Evolutionary conservation across 2,797 vertebrate genomes (phyloP).

Genomic region (Lemur catta): DNA sequence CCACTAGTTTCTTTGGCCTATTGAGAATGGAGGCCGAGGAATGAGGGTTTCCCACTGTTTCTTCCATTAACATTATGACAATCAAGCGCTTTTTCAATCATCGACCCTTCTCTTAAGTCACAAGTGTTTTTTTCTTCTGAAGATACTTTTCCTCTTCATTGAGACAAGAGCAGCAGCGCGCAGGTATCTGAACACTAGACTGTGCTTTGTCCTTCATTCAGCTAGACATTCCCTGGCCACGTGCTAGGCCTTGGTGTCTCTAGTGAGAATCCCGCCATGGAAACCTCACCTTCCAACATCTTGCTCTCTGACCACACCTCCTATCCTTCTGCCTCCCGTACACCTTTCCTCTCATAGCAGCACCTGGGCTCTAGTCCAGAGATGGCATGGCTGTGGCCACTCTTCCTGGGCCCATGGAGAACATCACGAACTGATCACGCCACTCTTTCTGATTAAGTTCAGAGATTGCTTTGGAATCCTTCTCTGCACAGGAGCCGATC

Average conservation of each 20-base stretch:
- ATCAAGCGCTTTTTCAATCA: background rate
- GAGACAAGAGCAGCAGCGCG: background rate
- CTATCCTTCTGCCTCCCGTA: too few species aligned
- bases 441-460: background rate
- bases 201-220: background rate
- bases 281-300: background rate
- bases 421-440: background rate
- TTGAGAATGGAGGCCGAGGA: background rate
- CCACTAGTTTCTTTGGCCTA: background rate
- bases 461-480: background rate
- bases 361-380: background rate
- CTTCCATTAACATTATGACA: background rate
- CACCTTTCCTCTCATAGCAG: background rate
- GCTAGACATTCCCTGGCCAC: background rate
- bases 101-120: background rate
- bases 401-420: background rate
- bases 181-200: background rate
- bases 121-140: background rate
- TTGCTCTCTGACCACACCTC: background rate
- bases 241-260: background rate
- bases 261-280: background rate
- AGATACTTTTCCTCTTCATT: background rate
- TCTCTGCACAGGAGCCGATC: background rate
- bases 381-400: fast-evolving
- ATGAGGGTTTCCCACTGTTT: fast-evolving